Conservation (phyloP, 2,113 vertebrate genomes). For the Chelonoidis abingdonii region DNA sequence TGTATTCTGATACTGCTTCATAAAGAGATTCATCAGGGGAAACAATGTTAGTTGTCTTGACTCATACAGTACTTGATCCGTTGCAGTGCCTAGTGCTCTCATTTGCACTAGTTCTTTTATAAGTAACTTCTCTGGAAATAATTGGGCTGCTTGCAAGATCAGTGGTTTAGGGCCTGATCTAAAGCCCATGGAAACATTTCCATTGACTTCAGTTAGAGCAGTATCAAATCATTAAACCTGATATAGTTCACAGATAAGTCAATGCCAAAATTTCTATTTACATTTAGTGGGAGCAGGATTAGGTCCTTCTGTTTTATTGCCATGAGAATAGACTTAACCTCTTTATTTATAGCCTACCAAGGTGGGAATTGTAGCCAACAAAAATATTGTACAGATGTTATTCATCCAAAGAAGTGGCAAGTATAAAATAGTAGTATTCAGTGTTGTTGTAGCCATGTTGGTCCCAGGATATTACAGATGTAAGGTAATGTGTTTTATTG, state of each 20-base stretch:
- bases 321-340: not conserved
- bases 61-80: not conserved
- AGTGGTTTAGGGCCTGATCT: not conserved
- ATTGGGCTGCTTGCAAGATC: not conserved
- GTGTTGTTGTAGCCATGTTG: not conserved
- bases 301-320: not conserved
- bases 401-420: not conserved
- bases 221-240: not conserved
- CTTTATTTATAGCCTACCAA: not conserved
- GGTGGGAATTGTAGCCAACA: not conserved
- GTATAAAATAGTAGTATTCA: not conserved
- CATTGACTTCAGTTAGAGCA: not conserved
- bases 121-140: not conserved
- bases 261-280: not conserved
- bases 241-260: not conserved
- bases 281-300: not conserved
- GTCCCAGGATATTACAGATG: not conserved
- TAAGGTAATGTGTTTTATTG: not conserved
- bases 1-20: not conserved
- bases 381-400: not conserved
- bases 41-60: not conserved
- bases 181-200: not conserved
- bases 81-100: not conserved
- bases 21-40: not conserved
- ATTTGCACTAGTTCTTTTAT: not conserved